phyloP scores from a whole-genome alignment of 2,888 invertebrate genomes.

The Macrophya annulata region DNA sequence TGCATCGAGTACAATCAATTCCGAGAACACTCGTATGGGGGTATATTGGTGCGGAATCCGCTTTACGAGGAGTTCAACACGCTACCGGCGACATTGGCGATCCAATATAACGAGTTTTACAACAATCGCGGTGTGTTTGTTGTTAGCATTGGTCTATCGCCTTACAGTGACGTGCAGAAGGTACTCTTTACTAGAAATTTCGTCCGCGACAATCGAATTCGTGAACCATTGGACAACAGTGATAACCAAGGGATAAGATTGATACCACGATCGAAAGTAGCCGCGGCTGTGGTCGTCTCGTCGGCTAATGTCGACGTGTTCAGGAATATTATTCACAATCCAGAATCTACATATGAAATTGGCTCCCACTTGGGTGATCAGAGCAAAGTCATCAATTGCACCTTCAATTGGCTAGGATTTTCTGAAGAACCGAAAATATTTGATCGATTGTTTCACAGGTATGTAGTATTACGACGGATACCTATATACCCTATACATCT shows the following conservation, averaged over 20 bases:
- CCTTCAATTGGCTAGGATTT: slow-evolving; percentile 95
- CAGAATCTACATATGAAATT: slow-evolving; percentile 95
- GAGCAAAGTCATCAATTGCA: slow-evolving; percentile 95
- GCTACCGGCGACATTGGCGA: slow-evolving; percentile 86
- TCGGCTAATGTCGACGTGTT: slow-evolving; percentile 94
- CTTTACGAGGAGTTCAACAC: slow-evolving; percentile 90
- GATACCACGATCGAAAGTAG: slow-evolving; percentile 94
- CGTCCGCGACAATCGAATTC: slow-evolving; percentile 91
- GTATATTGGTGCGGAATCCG: slow-evolving; percentile 91
- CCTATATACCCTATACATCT: too few species aligned
- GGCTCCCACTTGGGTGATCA: slow-evolving; percentile 97
- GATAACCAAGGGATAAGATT: slow-evolving; percentile 86
- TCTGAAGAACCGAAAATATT: slow-evolving; percentile 88
- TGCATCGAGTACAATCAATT: slow-evolving; percentile 95
- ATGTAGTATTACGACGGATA: slow-evolving; percentile 54
- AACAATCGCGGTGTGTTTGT: slow-evolving; percentile 95
- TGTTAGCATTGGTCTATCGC: slow-evolving; percentile 92
- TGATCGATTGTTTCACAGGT: slow-evolving; percentile 87
- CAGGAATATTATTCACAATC: slow-evolving; percentile 95
- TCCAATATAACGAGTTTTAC: slow-evolving; percentile 94
- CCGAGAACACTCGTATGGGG: slow-evolving; percentile 90
- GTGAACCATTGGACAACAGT: slow-evolving; percentile 90
- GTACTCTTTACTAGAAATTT: slow-evolving; percentile 94
- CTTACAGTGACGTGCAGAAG: slow-evolving; percentile 91
- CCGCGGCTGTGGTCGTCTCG: slow-evolving; percentile 95